A percentile compares a stretch with the other conserved stretches of the same genome.
Evolutionary conservation across 2,113 vertebrate species (phyloP).

Genomic region (Sturnus vulgaris): DNA sequence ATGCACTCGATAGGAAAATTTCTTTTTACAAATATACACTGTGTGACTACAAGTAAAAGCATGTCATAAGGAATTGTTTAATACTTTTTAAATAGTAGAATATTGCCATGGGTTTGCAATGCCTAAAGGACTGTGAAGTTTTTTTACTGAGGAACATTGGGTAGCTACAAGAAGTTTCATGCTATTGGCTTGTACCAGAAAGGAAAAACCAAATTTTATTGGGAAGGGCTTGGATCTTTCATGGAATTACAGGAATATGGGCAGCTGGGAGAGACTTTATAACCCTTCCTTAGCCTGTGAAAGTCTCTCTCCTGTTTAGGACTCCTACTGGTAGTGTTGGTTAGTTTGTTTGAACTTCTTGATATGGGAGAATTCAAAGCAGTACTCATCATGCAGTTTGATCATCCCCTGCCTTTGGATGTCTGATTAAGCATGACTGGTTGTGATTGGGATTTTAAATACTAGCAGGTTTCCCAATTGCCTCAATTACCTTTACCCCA

Average conservation of each 20-base stretch:
- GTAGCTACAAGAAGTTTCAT: neutral
- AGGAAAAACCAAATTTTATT: neutral
- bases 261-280: neutral
- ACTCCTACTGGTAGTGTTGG: neutral
- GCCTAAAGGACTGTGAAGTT: neutral
- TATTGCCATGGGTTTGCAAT: neutral
- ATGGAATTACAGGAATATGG: neutral
- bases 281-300: neutral
- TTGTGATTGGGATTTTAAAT: constrained; percentile 40
- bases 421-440: constrained; percentile 44
- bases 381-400: neutral
- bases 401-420: neutral
- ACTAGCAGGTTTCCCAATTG: constrained; percentile 26
- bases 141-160: neutral
- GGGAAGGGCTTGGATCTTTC: neutral
- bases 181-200: neutral
- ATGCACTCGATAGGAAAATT: neutral
- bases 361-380: neutral
- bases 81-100: neutral
- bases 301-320: neutral
- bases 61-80: neutral
- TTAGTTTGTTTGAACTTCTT: neutral
- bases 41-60: neutral
- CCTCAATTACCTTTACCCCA: constrained; percentile 19
- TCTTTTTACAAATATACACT: neutral